Percentiles rank a stretch among this genome's conserved stretches.
Evolutionary conservation across 2,797 vertebrate species (phyloP).

Genomic region (Halcyon smyrnensis): DNA sequence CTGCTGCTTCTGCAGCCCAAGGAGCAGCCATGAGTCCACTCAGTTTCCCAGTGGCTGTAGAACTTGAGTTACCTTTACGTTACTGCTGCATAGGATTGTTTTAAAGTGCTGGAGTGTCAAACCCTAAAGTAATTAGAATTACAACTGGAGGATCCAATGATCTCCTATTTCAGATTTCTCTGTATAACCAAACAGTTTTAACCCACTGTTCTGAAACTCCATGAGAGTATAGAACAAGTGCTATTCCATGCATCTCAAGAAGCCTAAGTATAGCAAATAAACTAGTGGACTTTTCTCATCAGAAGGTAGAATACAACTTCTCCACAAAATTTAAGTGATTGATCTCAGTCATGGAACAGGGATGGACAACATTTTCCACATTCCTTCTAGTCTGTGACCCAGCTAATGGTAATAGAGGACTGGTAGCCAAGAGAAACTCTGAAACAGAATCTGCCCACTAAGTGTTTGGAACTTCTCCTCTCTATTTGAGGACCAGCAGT

Average conservation of each 20-base stretch:
- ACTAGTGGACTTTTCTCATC: not conserved
- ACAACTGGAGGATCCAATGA: not conserved
- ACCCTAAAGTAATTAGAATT: not conserved
- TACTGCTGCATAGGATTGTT: not conserved
- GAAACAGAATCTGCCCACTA: conserved; percentile 52
- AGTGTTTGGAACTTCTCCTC: conserved; percentile 36
- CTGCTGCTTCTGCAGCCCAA: not conserved
- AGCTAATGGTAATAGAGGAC: conserved; percentile 20
- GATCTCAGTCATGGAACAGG: not conserved
- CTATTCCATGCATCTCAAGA: not conserved
- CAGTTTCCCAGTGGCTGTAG: not conserved
- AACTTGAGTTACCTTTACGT: not conserved
- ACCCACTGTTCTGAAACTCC: not conserved
- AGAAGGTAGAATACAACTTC: not conserved
- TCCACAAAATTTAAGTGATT: not conserved
- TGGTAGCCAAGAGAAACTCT: conserved; percentile 58
- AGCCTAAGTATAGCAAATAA: not conserved
- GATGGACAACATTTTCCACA: conserved; percentile 58
- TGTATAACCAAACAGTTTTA: not conserved
- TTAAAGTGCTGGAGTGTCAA: not conserved
- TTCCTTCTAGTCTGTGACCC: conserved; percentile 50
- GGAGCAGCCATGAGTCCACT: not conserved
- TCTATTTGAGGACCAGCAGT: not conserved
- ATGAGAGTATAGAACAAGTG: not conserved
- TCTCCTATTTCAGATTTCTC: not conserved